A percentile compares a stretch with the other conserved stretches of the same genome.
Evolutionary conservation across 1,140 invertebrate species (phyloP).

Genomic region (Meloidogyne exigua): DNA sequence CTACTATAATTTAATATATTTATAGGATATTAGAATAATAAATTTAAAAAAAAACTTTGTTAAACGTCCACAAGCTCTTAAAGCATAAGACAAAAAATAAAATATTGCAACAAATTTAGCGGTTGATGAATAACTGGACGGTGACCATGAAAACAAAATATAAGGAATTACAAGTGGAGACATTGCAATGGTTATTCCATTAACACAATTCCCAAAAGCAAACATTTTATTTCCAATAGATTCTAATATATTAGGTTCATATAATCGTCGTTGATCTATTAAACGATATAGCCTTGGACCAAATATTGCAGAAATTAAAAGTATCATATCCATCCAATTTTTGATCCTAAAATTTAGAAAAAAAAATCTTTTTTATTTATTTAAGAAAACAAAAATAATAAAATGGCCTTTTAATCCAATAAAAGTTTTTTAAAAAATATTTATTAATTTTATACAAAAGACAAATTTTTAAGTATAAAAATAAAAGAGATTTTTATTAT

Average conservation of each 20-base stretch:
- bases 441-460: too few species aligned
- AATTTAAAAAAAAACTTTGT: slow-evolving; percentile 29
- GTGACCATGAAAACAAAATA: neutral
- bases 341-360: too few species aligned
- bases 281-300: slow-evolving; percentile 26
- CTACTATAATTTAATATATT: slow-evolving; percentile 17
- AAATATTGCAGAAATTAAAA: slow-evolving; percentile 3
- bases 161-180: slow-evolving; percentile 32
- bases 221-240: slow-evolving; percentile 9
- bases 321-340: slow-evolving; percentile 14
- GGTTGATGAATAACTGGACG: neutral
- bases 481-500: too few species aligned
- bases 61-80: slow-evolving; percentile 22
- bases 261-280: neutral
- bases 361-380: neutral
- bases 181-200: slow-evolving; percentile 8
- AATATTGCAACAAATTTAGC: neutral
- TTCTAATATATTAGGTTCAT: slow-evolving; percentile 34
- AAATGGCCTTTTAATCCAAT: too few species aligned
- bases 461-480: too few species aligned
- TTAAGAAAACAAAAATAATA: too few species aligned
- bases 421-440: too few species aligned
- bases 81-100: slow-evolving; percentile 12
- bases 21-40: neutral
- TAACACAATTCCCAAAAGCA: slow-evolving; percentile 6